A percentile compares a stretch with the other conserved stretches of the same genome.
Conservation (phyloP, 2,888 invertebrate genomes). For the Dendrolimus pini region DNA sequence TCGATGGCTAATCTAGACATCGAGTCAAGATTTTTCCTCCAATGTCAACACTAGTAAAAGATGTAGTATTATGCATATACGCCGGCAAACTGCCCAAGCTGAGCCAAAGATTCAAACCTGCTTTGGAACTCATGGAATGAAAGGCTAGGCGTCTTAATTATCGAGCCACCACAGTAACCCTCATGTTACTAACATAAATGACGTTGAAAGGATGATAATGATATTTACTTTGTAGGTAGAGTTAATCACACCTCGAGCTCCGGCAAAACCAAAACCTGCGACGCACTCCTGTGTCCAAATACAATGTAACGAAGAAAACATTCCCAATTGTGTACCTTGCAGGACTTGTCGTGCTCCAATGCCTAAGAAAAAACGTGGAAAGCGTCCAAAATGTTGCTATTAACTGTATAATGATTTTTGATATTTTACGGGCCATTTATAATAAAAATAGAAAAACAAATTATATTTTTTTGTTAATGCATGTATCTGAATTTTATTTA, state of each 20-base stretch:
- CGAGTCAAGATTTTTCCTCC: too few relatives aligned
- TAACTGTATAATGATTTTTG: constrained; percentile 9
- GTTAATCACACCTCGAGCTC: constrained; percentile 83
- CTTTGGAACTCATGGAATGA: too few relatives aligned
- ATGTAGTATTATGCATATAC: too few relatives aligned
- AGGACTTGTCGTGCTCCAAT: constrained; percentile 34
- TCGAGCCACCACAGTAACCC: not conserved
- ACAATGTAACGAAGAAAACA: constrained; percentile 79
- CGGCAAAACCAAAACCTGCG: constrained; percentile 73
- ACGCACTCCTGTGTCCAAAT: constrained; percentile 80
- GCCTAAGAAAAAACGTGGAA: constrained; percentile 24
- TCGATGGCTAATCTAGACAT: too few relatives aligned
- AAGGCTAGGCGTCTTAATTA: too few relatives aligned
- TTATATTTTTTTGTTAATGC: not conserved
- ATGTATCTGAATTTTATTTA: too few relatives aligned
- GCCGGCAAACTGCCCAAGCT: too few relatives aligned
- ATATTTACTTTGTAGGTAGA: constrained; percentile 73
- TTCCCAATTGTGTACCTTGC: constrained; percentile 49
- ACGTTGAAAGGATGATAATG: too few relatives aligned
- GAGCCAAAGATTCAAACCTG: too few relatives aligned
- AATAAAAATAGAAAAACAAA: not conserved
- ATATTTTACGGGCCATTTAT: not conserved
- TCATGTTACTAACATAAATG: not conserved
- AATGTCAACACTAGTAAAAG: too few relatives aligned
- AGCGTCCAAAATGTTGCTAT: constrained; percentile 26